Conservation (phyloP, 1,140 invertebrate species). For the Platyura marginata region DNA sequence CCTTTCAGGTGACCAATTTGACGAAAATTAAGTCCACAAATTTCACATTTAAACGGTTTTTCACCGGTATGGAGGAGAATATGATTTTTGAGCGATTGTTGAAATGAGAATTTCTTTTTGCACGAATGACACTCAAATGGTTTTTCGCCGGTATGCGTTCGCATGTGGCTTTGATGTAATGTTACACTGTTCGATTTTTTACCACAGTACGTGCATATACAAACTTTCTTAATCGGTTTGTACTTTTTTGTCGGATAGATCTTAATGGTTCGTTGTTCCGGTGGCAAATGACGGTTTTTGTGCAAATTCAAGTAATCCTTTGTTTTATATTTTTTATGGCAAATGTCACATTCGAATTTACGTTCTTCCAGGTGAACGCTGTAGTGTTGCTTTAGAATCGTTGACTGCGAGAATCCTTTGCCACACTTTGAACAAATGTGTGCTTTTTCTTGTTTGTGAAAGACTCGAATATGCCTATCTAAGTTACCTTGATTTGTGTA, state of each 20-base stretch:
- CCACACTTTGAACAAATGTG: not conserved
- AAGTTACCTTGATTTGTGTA: not conserved
- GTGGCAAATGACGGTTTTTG: not conserved
- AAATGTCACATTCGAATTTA: not conserved
- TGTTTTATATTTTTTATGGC: not conserved
- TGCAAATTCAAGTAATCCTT: not conserved
- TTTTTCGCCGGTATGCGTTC: not conserved
- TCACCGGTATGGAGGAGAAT: constrained; percentile 4
- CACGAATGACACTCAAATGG: constrained; percentile 8
- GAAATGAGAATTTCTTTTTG: constrained; percentile 4
- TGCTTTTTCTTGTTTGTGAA: not conserved
- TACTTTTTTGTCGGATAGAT: not conserved
- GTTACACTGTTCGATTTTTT: not conserved
- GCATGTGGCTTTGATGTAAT: not conserved
- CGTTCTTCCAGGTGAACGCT: not conserved
- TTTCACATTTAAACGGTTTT: constrained; percentile 6
- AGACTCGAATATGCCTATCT: not conserved
- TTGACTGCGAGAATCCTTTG: not conserved
- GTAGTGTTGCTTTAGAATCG: not conserved
- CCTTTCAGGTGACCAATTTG: constrained; percentile 7
- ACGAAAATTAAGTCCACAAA: constrained; percentile 7
- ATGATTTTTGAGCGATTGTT: constrained; percentile 5
- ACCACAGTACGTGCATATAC: not conserved
- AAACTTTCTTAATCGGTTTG: not conserved
- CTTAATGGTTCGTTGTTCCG: not conserved